Percentiles rank a stretch among this genome's conserved stretches.
Evolutionary conservation across 64 coral and sea anemone species (phyloP).

Genomic region (Platygyra sinensis): DNA sequence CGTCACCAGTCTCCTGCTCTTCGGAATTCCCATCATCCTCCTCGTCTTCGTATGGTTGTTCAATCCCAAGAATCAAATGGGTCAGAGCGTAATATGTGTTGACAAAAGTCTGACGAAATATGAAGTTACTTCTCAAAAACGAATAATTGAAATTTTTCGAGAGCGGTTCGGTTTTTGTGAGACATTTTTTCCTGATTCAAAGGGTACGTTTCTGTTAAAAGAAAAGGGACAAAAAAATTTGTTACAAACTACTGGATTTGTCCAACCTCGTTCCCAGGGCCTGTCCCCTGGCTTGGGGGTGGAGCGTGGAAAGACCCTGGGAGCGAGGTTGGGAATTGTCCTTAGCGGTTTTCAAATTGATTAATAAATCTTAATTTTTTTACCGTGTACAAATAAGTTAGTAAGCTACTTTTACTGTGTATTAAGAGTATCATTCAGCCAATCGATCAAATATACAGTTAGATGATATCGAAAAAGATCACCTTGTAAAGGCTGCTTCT

Average conservation of each 20-base stretch:
- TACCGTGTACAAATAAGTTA: too few species aligned
- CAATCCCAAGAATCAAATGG: conserved; percentile 53
- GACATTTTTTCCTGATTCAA: conserved; percentile 5
- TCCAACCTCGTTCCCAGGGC: neutral
- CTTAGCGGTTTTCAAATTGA: too few species aligned
- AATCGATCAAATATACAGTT: neutral
- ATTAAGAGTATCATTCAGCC: too few species aligned
- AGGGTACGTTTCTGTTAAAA: conserved; percentile 31
- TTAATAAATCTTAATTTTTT: too few species aligned
- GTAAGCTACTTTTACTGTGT: too few species aligned
- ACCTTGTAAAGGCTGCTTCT: too few species aligned
- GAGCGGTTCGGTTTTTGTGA: neutral
- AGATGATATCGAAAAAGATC: too few species aligned
- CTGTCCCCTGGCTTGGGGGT: neutral
- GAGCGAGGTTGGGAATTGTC: too few species aligned
- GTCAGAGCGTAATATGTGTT: conserved; percentile 58
- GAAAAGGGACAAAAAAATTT: neutral
- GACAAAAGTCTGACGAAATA: conserved; percentile 34
- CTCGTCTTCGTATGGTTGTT: conserved; percentile 6
- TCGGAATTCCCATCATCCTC: neutral
- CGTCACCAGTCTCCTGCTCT: neutral
- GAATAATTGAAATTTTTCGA: conserved; percentile 22
- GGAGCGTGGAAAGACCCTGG: too few species aligned
- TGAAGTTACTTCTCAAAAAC: conserved; percentile 16
- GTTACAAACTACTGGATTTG: neutral